Conservation (phyloP, 1,140 invertebrate species). For the Argopecten irradians region DNA sequence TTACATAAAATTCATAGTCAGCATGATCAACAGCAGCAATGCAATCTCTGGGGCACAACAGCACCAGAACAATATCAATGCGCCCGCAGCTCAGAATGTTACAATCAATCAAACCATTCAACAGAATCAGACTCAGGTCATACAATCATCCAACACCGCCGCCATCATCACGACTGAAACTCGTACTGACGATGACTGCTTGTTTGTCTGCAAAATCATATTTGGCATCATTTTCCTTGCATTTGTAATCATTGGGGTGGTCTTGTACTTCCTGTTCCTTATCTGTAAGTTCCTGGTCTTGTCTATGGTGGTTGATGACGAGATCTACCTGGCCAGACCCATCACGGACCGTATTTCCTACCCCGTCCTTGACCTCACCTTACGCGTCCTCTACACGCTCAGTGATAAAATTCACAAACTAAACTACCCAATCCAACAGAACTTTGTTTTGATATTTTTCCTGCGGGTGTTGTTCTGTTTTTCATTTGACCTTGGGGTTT, state of each 20-base stretch:
- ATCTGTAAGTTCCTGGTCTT: background rate
- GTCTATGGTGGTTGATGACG: background rate
- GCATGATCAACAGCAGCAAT: background rate
- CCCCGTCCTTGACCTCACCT: background rate
- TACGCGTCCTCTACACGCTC: background rate
- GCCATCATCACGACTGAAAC: background rate
- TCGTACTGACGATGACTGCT: background rate
- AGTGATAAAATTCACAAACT: background rate
- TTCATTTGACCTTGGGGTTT: background rate
- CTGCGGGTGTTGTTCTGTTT: background rate
- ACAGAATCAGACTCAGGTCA: background rate
- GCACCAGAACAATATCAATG: background rate
- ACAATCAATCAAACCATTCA: background rate
- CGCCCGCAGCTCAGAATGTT: background rate
- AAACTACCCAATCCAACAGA: background rate
- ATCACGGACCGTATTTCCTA: background rate
- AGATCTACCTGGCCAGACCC: background rate
- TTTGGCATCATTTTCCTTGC: background rate
- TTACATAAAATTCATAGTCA: background rate
- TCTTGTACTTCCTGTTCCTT: background rate
- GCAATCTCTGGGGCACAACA: background rate
- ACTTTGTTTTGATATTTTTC: background rate
- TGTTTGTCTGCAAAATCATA: background rate
- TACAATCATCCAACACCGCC: background rate
- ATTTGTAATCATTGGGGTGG: background rate